Conservation (phyloP, 2,113 vertebrate species). For the Nannospalax galili region DNA sequence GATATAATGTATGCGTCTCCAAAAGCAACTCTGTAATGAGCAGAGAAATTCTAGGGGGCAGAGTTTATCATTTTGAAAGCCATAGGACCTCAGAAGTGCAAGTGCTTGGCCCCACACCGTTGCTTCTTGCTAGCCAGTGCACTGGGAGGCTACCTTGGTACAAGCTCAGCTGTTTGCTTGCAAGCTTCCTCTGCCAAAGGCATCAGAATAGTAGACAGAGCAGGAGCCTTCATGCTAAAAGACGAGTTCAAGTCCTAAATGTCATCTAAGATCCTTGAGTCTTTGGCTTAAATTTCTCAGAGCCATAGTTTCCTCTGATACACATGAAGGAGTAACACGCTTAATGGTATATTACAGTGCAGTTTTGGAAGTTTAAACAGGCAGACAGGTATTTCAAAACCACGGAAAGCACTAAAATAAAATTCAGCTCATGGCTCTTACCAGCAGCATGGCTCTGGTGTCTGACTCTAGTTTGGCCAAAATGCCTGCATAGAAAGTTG, state of each 20-base stretch:
- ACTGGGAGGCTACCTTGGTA: neutral
- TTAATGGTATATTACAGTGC: neutral
- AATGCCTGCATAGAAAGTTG: neutral
- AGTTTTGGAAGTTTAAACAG: neutral
- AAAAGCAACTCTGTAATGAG: slow-evolving; percentile 4
- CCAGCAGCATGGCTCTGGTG: neutral
- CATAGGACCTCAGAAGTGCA: neutral
- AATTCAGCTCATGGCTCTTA: neutral
- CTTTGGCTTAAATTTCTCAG: neutral
- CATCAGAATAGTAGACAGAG: neutral
- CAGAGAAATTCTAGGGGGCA: neutral
- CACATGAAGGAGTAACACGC: neutral
- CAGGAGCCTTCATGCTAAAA: neutral
- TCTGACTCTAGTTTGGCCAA: neutral
- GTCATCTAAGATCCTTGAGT: neutral
- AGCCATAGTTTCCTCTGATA: neutral
- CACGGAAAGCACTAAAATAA: neutral
- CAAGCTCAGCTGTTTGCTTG: neutral
- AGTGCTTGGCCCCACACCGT: neutral
- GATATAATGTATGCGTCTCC: neutral
- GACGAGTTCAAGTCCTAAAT: neutral
- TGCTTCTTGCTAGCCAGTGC: neutral
- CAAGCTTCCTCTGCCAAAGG: neutral
- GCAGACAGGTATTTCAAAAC: neutral
- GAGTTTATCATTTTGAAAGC: neutral